Percentiles rank a stretch among this genome's conserved stretches.
Evolutionary conservation across 2,113 vertebrate species (phyloP).

Genomic region (Oryzias curvinotus): DNA sequence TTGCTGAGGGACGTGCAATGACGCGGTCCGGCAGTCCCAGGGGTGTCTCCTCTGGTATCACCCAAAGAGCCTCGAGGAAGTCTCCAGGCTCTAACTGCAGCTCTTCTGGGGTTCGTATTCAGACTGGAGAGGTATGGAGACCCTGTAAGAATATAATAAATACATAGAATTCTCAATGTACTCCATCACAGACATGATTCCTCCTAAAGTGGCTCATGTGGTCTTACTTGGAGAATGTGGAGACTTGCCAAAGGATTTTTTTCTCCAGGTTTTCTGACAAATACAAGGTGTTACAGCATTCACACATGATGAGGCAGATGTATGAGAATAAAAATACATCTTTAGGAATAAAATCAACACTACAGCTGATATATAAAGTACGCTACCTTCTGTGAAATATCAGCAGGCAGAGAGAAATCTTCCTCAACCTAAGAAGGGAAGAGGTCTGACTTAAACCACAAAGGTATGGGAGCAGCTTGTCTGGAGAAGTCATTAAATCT

Average conservation of each 20-base stretch:
- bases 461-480: too few species aligned
- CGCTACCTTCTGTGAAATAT: conserved; percentile 80
- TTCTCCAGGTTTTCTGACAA: conserved; percentile 79
- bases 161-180: background rate
- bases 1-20: conserved; percentile 79
- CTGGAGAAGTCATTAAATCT: too few species aligned
- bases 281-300: background rate
- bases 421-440: conserved; percentile 78
- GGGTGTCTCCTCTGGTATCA: conserved; percentile 46
- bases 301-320: background rate
- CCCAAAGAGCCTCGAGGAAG: conserved; percentile 76
- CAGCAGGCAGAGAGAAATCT: conserved; percentile 76
- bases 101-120: conserved; percentile 76
- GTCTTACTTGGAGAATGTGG: conserved; percentile 85
- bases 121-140: conserved; percentile 87
- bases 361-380: background rate
- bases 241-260: conserved; percentile 76
- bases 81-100: conserved; percentile 74
- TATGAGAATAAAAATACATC: background rate
- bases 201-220: background rate
- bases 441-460: background rate
- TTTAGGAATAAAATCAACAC: background rate
- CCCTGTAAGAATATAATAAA: conserved; percentile 62
- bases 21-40: conserved; percentile 59
- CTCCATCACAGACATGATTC: background rate